A percentile compares a stretch with the other conserved stretches of the same genome.
Evolutionary conservation across 2,888 invertebrate genomes (phyloP).

Genomic region (Sicus ferrugineus): DNA sequence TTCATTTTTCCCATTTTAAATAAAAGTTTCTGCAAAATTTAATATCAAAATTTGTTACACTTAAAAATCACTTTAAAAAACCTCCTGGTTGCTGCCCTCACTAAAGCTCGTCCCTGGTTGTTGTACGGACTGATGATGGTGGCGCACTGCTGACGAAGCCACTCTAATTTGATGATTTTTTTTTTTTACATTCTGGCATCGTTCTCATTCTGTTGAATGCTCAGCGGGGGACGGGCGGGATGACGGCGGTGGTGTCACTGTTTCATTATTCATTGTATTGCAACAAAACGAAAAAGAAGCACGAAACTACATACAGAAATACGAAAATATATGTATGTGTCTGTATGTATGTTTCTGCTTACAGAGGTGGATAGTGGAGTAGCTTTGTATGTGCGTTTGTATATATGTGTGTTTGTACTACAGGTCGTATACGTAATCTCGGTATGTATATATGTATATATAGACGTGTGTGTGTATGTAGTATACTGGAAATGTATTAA

Average conservation of each 20-base stretch:
- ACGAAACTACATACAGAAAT: constrained; percentile 1
- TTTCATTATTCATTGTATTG: constrained; percentile 29
- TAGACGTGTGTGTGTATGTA: too few species aligned
- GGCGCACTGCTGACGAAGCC: neutral
- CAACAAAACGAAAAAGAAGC: constrained; percentile 4
- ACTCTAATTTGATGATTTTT: constrained; percentile 23
- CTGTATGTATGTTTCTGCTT: neutral
- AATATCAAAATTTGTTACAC: neutral
- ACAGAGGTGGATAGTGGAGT: too few species aligned
- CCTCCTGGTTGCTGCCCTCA: constrained; percentile 1
- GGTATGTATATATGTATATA: too few species aligned
- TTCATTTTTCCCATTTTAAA: neutral
- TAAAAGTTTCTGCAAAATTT: neutral
- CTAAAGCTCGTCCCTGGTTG: constrained; percentile 7
- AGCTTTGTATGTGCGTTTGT: neutral
- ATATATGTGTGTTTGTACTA: constrained; percentile 16
- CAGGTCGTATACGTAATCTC: constrained; percentile 53
- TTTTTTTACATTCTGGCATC: neutral
- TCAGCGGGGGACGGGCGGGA: neutral
- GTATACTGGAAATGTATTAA: constrained; percentile 15
- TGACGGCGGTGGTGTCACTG: constrained; percentile 8
- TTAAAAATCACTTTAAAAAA: constrained; percentile 1
- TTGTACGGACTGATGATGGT: constrained; percentile 12
- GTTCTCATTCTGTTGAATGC: neutral
- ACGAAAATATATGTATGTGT: neutral